A percentile compares a stretch with the other conserved stretches of the same genome.
These are phyloP conservation scores for Physocephala rufipes DNA, from an alignment of 2,888 invertebrate genomes.

Conservation along the genomic window DNA sequence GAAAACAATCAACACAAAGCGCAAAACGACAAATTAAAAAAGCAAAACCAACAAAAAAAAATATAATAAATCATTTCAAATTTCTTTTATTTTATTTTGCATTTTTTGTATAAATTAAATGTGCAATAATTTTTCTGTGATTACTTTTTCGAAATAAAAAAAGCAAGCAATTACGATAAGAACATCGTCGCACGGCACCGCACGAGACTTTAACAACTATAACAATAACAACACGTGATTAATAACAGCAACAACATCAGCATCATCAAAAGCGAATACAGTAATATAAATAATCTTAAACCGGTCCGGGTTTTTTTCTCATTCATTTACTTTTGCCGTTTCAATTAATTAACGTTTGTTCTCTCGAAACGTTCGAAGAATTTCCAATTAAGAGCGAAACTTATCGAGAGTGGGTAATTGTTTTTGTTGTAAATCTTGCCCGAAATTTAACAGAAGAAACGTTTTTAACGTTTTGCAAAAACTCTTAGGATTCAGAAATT, in stretches of 20 bases:
- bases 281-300: no score
- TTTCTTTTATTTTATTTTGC: constrained; percentile 19
- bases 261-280: neutral
- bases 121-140: constrained; percentile 30
- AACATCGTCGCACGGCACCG: no score
- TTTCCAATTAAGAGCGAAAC: neutral
- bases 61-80: no score
- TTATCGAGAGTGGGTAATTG: neutral
- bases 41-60: no score
- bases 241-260: neutral
- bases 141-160: constrained; percentile 10
- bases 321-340: neutral
- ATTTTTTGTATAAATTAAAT: constrained; percentile 29
- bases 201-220: no score
- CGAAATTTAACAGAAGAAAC: neutral
- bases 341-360: neutral
- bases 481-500: neutral
- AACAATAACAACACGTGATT: neutral
- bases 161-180: no score
- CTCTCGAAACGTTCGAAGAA: neutral
- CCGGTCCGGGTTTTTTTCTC: no score
- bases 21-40: no score
- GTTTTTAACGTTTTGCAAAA: neutral
- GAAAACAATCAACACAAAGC: no score
- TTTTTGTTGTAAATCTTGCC: neutral